Conservation (phyloP, 2,797 vertebrate species). For the Macrochelys suwanniensis region DNA sequence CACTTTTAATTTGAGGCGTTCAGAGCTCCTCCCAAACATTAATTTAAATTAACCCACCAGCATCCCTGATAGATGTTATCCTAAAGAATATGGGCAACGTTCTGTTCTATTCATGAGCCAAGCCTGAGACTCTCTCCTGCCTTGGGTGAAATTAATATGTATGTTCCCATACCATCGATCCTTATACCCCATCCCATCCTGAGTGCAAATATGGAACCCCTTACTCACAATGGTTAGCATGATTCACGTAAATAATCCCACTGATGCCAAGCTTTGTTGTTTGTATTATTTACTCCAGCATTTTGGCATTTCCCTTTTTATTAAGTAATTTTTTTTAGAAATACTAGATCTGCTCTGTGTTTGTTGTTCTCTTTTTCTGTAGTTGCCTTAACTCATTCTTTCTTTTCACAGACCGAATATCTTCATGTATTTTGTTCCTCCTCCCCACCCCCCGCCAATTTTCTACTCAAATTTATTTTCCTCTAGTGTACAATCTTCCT, state of each 20-base stretch:
- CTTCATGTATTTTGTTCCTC: background rate
- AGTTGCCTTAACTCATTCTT: background rate
- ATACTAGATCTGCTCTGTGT: background rate
- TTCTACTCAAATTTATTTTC: background rate
- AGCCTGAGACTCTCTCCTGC: background rate
- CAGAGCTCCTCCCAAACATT: background rate
- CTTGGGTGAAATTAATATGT: background rate
- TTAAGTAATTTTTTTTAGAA: background rate
- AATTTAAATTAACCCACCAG: background rate
- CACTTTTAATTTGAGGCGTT: background rate
- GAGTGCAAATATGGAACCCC: background rate
- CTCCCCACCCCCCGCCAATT: background rate
- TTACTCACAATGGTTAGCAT: background rate
- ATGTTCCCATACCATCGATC: background rate
- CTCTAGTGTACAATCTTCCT: background rate
- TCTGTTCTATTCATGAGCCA: background rate
- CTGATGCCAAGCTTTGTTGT: background rate
- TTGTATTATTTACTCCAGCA: background rate
- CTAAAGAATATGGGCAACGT: background rate
- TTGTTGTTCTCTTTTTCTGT: background rate
- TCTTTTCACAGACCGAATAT: background rate
- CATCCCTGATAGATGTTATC: background rate
- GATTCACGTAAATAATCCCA: rapidly evolving
- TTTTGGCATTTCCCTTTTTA: background rate
- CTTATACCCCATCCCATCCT: rapidly evolving